Evolutionary conservation across 1,140 invertebrate genomes (phyloP).

Genomic region (Ctenoplectra terminalis): DNA sequence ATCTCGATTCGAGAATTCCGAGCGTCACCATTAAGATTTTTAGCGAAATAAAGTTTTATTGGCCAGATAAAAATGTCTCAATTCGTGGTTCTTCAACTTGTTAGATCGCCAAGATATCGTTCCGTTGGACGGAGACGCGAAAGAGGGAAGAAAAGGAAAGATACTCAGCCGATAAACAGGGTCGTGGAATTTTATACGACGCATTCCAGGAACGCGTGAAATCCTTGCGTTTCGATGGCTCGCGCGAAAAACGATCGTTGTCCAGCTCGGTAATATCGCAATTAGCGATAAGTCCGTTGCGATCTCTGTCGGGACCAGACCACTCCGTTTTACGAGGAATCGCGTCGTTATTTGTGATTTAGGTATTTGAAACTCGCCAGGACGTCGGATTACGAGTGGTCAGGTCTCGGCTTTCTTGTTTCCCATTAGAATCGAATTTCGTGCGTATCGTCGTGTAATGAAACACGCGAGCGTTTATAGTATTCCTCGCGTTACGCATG

Average conservation of each 20-base stretch:
- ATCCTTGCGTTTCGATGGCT: constrained; percentile 23
- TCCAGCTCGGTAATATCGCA: constrained; percentile 42
- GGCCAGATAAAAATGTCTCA: constrained; percentile 1
- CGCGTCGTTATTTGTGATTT: constrained; percentile 60
- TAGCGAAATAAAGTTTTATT: background rate
- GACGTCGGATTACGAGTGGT: constrained; percentile 59
- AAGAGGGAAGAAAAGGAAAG: background rate
- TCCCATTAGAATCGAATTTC: constrained; percentile 68
- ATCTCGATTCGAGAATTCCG: too few species aligned
- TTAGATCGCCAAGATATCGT: background rate
- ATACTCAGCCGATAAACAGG: constrained; percentile 6
- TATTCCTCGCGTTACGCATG: constrained; percentile 66
- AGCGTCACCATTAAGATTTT: too few species aligned
- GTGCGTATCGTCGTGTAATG: constrained; percentile 67
- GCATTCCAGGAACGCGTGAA: constrained; percentile 44
- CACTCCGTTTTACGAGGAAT: constrained; percentile 51
- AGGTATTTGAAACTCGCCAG: constrained; percentile 63
- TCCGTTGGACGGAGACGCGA: background rate
- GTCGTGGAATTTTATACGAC: constrained; percentile 43
- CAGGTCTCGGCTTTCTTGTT: constrained; percentile 64
- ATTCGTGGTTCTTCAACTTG: background rate
- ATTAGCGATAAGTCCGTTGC: constrained; percentile 50
- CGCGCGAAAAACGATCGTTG: constrained; percentile 44
- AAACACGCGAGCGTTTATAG: constrained; percentile 63
- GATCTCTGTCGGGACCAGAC: constrained; percentile 16